Evolutionary conservation across 2,888 invertebrate genomes (phyloP).

Genomic region (Cryptocephalus primarius): DNA sequence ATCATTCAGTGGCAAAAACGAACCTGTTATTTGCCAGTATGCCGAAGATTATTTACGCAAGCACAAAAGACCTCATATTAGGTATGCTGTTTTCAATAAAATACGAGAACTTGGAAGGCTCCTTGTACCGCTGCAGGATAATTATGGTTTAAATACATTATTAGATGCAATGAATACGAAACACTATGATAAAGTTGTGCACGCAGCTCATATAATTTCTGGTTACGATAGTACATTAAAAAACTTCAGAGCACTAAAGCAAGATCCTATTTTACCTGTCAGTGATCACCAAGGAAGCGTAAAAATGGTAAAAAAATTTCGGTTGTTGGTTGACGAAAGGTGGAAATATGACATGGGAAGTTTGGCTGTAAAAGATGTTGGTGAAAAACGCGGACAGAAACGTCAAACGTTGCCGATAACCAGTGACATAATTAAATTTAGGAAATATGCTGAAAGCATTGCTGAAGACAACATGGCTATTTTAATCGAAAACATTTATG

Average conservation of each 20-base stretch:
- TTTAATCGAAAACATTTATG: constrained; percentile 8
- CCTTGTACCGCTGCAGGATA: constrained; percentile 13
- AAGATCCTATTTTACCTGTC: constrained; percentile 11
- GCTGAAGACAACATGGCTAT: constrained; percentile 8
- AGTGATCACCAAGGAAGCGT: constrained; percentile 8
- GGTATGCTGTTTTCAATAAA: constrained; percentile 16
- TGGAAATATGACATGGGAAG: constrained; percentile 14
- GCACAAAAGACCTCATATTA: constrained; percentile 18
- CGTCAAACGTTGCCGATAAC: constrained; percentile 14
- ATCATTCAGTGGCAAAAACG: constrained; percentile 13
- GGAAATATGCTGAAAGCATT: constrained; percentile 9
- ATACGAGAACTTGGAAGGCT: constrained; percentile 18
- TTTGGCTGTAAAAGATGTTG: constrained; percentile 14
- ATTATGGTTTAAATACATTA: constrained; percentile 7
- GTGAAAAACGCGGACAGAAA: constrained; percentile 13
- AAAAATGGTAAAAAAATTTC: constrained; percentile 10
- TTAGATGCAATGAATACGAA: constrained; percentile 7
- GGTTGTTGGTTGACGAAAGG: constrained; percentile 8
- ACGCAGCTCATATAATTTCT: constrained; percentile 8
- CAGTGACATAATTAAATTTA: constrained; percentile 14
- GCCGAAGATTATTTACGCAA: constrained; percentile 18
- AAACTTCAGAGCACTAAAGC: constrained; percentile 12
- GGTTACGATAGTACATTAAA: constrained; percentile 10
- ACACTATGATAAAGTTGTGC: constrained; percentile 11
- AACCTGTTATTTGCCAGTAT: constrained; percentile 16